Evolutionary conservation across 2,888 invertebrate genomes (phyloP), one percentile per base, ranked within the genome.

Genomic region (Bellardia pandia): DNA sequence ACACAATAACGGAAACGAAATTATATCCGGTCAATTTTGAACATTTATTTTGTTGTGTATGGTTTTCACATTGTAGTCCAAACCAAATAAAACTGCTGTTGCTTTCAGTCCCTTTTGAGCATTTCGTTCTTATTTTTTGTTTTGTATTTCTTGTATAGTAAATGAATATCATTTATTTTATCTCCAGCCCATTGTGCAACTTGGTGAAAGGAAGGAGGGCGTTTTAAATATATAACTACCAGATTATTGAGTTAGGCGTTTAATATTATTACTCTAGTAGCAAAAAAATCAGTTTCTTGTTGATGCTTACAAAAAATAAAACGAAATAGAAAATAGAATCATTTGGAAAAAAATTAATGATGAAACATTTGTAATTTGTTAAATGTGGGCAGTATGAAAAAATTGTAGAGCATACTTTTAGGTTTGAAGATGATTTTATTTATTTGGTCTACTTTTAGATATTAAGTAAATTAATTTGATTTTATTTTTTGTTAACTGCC

Each of bases 1-100:
- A 71, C 58, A 58, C 80, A 74, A 77, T 68, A 77, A 77, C 76
- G 84, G 80, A 84, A 87, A 84, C 74, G 68, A 84, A 81, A 81
- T 84, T 84, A 84, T 87, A 87, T 87, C 86, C 86, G 86, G 80
- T 87, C 84, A 87, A 84, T 87, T 84, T 84, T 84, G 72, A 64
- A 56, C 16, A 81, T 84, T 86, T 60, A 23, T 77, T 69, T 81
- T 77, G 58, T 85, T 66, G 58, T 66, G n/a, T 53, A n/a, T 56
- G 58, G 56, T 69, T 53, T 72, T 83, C 23, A 72, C 79, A 82
- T 69, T 71, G 16, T n/a, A 76, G 51, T 37, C 33, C 58, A 78
- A 64, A 48, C 45, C 51, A 37, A 30, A 66, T 48, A 30, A 83
- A 66, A 64, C n/a, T 60, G 40, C 60, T 78, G 45, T 62, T 60